Percentiles rank a stretch among this genome's conserved stretches.
These are phyloP conservation scores for Macrosoma leucophasiata DNA, from an alignment of 2,888 invertebrate genomes.

Conservation along the genomic window DNA sequence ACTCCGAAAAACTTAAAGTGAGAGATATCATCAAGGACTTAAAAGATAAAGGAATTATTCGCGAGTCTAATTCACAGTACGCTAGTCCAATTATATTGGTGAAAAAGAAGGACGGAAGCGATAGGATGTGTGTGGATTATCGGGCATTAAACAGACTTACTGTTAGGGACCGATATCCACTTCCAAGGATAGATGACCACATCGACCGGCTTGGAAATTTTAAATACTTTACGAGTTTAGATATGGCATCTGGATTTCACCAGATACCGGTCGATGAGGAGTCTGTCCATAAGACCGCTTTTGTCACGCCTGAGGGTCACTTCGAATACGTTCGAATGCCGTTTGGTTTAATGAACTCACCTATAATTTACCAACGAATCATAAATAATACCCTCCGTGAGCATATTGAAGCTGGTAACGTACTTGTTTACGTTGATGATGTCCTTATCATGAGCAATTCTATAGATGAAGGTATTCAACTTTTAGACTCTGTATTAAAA, in stretches of 20 bases:
- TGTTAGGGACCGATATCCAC: constrained; percentile 21
- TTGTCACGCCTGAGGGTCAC: constrained; percentile 22
- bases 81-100: constrained; percentile 29
- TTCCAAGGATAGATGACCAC: constrained; percentile 21
- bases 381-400: constrained; percentile 8
- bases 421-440: constrained; percentile 19
- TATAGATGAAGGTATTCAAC: not conserved
- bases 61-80: constrained; percentile 22
- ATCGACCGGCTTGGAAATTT: constrained; percentile 11
- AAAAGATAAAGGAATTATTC: constrained; percentile 21
- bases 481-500: constrained; percentile 2
- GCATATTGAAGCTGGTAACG: constrained; percentile 6
- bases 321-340: constrained; percentile 18
- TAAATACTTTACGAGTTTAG: constrained; percentile 17
- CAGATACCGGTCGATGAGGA: constrained; percentile 22
- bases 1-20: constrained; percentile 23
- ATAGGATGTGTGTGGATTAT: constrained; percentile 28
- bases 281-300: constrained; percentile 27
- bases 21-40: constrained; percentile 23
- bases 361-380: constrained; percentile 14
- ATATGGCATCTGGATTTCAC: constrained; percentile 21
- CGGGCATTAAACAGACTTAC: constrained; percentile 22
- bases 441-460: constrained; percentile 2
- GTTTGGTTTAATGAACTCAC: constrained; percentile 14
- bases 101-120: constrained; percentile 28